Evolutionary conservation across 2,888 invertebrate species (phyloP).

Genomic region (Toxonevra muliebris): DNA sequence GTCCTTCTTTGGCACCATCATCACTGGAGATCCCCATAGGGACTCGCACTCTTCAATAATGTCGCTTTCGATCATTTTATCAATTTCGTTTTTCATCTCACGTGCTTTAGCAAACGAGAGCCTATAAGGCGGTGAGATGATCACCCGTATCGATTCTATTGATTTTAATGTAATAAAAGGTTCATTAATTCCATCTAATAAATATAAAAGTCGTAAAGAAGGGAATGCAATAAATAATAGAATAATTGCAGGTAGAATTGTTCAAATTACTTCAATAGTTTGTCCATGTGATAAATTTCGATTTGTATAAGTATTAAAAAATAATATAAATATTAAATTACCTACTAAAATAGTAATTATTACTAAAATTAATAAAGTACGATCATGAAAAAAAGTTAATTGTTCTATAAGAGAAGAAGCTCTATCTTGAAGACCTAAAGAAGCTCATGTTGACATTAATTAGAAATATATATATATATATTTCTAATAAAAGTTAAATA

Average conservation of each 20-base stretch:
- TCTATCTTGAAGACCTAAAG: constrained; percentile 70
- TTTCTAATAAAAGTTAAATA: constrained; percentile 70
- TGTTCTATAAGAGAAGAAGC: constrained; percentile 74
- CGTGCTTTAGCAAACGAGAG: constrained; percentile 45
- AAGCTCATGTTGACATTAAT: constrained; percentile 69
- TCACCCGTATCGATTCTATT: constrained; percentile 66
- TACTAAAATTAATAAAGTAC: constrained; percentile 70
- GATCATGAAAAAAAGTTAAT: constrained; percentile 73
- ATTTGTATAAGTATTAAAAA: no score
- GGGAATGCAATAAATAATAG: no score
- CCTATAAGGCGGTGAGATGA: constrained; percentile 54
- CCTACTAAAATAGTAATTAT: no score
- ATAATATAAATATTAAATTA: constrained; percentile 69
- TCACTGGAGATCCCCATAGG: constrained; percentile 55
- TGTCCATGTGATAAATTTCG: no score
- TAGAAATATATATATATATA: background rate
- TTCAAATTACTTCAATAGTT: constrained; percentile 74
- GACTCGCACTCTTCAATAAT: constrained; percentile 60
- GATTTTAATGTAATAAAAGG: constrained; percentile 70
- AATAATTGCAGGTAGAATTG: constrained; percentile 70
- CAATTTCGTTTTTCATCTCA: constrained; percentile 41
- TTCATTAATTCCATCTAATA: constrained; percentile 72
- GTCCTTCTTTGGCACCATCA: constrained; percentile 54
- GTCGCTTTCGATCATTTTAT: constrained; percentile 48
- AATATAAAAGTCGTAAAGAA: no score